Evolutionary conservation across 2,888 invertebrate species (phyloP).

Genomic region (Hipparchia semele): DNA sequence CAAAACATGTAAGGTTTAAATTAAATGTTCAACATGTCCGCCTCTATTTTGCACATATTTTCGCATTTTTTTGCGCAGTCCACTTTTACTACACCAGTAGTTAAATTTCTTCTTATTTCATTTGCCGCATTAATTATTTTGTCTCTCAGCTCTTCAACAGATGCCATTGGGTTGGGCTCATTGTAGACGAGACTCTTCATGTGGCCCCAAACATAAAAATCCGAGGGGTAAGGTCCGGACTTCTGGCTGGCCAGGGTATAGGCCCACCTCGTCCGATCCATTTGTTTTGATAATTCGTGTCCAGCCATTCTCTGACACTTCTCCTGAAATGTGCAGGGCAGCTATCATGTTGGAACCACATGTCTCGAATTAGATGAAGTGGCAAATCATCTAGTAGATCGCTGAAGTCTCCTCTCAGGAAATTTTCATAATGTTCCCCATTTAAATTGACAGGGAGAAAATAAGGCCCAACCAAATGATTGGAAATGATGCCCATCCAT

Average conservation of each 20-base stretch:
- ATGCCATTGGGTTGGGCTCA: constrained; percentile 31
- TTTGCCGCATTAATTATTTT: constrained; percentile 19
- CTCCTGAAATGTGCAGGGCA: constrained; percentile 42
- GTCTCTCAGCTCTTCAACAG: constrained; percentile 36
- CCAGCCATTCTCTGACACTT: constrained; percentile 41
- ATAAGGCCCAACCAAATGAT: constrained; percentile 39
- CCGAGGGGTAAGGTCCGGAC: constrained; percentile 43
- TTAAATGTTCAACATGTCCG: neutral
- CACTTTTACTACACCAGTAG: neutral
- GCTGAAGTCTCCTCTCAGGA: neutral
- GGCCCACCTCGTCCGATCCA: constrained; percentile 45
- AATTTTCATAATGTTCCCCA: constrained; percentile 25
- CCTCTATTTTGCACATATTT: neutral
- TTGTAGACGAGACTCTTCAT: constrained; percentile 39
- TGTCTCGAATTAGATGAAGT: neutral
- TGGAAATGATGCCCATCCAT: constrained; percentile 40
- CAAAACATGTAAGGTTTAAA: neutral
- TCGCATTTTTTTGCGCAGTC: neutral
- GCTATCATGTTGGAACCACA: constrained; percentile 41
- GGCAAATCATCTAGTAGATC: neutral
- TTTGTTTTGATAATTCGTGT: constrained; percentile 42
- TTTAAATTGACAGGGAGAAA: constrained; percentile 39
- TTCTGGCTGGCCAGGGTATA: constrained; percentile 45
- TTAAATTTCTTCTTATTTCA: constrained; percentile 1
- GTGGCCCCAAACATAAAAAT: constrained; percentile 38